phyloP scores from a whole-genome alignment of 2,797 vertebrate species.

The Carduelis carduelis region DNA sequence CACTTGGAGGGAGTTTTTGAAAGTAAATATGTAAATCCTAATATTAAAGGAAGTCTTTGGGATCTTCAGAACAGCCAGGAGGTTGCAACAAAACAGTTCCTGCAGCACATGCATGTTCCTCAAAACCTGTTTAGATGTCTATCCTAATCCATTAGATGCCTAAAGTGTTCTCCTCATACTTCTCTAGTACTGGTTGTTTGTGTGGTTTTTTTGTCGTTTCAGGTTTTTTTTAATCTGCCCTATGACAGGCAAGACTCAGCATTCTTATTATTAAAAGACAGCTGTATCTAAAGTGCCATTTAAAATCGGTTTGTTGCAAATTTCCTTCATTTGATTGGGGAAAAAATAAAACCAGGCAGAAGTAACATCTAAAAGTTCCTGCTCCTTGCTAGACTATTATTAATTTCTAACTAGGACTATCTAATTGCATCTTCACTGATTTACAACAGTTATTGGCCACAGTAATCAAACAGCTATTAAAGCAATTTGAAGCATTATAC shows the following conservation, averaged over 20 bases:
- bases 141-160: background rate
- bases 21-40: background rate
- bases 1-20: background rate
- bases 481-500: slow-evolving; percentile 20
- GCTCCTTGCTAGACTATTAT: background rate
- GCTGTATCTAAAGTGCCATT: background rate
- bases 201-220: too few relatives aligned
- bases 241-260: background rate
- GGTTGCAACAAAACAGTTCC: background rate
- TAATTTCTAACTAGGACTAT: background rate
- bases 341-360: background rate
- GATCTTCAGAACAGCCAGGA: background rate
- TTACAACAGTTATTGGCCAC: background rate
- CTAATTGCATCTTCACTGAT: background rate
- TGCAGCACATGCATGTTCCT: background rate
- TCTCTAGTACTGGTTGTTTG: background rate
- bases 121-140: background rate
- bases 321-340: background rate
- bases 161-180: background rate
- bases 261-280: background rate
- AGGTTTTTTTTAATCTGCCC: background rate
- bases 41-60: background rate
- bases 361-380: background rate
- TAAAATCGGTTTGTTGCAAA: background rate
- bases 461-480: background rate